Base-by-base conservation (phyloP, 1,140 invertebrate genomes). In the Triops longicaudatus region DNA sequence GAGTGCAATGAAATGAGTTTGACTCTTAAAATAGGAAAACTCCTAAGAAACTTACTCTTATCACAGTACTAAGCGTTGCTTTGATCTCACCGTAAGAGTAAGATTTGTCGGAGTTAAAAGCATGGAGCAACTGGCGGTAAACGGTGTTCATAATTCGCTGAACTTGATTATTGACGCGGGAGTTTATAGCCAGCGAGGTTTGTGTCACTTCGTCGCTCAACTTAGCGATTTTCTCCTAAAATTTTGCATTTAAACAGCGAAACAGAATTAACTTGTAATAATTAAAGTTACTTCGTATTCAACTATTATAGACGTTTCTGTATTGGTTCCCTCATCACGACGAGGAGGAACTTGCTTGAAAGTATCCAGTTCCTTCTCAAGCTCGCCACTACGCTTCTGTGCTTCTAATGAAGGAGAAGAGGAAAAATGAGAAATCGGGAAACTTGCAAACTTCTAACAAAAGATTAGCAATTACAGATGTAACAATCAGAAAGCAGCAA, bases 111-210 rank as follows among this genome's bases (percentile, higher is more conserved):
- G 71, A 72, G 6, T 17, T 72, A 71, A 77, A 77, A 17, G 43
- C 14, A n/a, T 77, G 73, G 12, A 42, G 31, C 17, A 77, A 26
- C 42, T 73, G 42, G 9, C 73, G 73, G 72, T 77, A 77, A n/a
- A 77, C 76, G 6, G 43, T 73, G 72, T 77, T 77, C 76, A 77
- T 77, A 27, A 77, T 73, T 12, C 26, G 37, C 72, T 77, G 73
- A n/a, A 77, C 72, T 73, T 77, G 27, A 26, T n/a, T 73, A 26
- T 41, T 72, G 27, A 77, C 22, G 9, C 73, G 73, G 7, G 5
- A 7, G 14, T 73, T n/a, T 72, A 26, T n/a, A 22, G 9, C 9
- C n/a, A 77, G 10, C 3, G 73, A 22, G 42, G 26, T 73, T 22
- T 42, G 41, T 41, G 26, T 22, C 5, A 26, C 37, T 72, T 73